Evolutionary conservation across 2,113 vertebrate species (phyloP).

Genomic region (Psilopsiagon aymara): DNA sequence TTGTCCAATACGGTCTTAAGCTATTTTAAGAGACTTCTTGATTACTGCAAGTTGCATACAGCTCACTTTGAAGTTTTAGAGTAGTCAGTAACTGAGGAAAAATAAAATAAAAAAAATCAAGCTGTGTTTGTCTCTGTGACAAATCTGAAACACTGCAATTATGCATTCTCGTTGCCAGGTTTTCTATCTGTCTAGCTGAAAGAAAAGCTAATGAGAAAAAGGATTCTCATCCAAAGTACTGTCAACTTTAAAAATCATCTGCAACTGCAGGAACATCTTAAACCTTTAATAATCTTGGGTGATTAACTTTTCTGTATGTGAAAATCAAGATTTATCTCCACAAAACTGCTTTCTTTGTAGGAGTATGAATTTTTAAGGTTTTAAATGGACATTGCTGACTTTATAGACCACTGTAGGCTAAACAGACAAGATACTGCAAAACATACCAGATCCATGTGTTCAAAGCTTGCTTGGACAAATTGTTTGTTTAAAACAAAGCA

Average conservation of each 20-base stretch:
- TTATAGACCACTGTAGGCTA: not conserved
- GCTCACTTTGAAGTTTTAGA: not conserved
- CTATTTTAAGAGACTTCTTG: not conserved
- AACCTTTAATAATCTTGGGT: conserved; percentile 15
- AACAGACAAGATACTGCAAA: not conserved
- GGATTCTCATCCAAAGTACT: conserved; percentile 23
- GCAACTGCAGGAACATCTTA: conserved; percentile 20
- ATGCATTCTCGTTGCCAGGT: not conserved
- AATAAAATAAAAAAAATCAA: not conserved
- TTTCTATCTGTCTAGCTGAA: not conserved
- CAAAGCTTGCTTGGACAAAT: not conserved
- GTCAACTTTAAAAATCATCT: conserved; percentile 37
- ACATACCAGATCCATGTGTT: not conserved
- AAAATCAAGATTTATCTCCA: conserved; percentile 19
- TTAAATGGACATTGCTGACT: not conserved
- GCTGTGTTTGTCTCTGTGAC: not conserved
- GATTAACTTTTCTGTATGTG: not conserved
- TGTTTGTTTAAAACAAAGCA: not conserved
- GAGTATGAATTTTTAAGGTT: not conserved
- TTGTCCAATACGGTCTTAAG: not conserved
- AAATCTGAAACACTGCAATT: not conserved
- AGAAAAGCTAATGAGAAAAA: conserved; percentile 32
- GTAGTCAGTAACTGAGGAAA: not conserved
- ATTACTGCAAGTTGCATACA: not conserved
- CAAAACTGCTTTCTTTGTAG: not conserved